Percentiles rank a stretch among this genome's conserved stretches.
Evolutionary conservation across 2,113 vertebrate genomes (phyloP).

Genomic region (Ceratotherium simum): DNA sequence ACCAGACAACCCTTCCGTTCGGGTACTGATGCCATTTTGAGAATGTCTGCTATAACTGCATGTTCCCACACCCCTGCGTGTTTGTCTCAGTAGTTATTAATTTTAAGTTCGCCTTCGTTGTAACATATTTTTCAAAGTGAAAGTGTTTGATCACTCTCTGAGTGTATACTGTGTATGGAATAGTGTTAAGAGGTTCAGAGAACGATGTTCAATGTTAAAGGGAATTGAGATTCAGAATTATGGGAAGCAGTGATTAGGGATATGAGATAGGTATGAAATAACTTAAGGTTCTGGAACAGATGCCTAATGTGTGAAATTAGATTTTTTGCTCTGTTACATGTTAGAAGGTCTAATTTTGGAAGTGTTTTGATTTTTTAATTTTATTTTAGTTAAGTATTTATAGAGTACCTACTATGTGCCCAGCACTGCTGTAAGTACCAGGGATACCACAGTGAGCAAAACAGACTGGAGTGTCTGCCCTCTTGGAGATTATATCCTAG

Average conservation of each 20-base stretch:
- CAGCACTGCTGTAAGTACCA: neutral
- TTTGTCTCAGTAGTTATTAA: neutral
- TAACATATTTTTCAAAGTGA: neutral
- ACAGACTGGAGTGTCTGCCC: neutral
- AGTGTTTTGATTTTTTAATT: conserved; percentile 18
- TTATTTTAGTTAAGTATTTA: neutral
- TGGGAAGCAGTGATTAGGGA: neutral
- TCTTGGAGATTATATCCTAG: neutral
- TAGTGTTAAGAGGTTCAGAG: neutral
- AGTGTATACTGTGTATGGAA: neutral
- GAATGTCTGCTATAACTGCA: neutral
- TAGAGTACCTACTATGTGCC: neutral
- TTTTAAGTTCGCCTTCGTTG: neutral
- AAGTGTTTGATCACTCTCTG: neutral
- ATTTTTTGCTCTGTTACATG: neutral
- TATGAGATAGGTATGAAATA: neutral
- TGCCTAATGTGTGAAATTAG: neutral
- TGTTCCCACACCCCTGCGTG: neutral
- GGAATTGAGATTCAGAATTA: neutral
- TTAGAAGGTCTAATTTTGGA: neutral
- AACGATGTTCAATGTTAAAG: neutral
- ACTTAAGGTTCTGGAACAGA: neutral
- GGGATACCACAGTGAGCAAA: neutral
- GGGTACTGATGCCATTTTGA: conserved; percentile 84
- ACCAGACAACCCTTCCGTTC: conserved; percentile 91